A percentile compares a stretch with the other conserved stretches of the same genome.
Evolutionary conservation across 37 sponge, comb jelly and placozoan species (phyloP).

Genomic region (Crambe crambe): DNA sequence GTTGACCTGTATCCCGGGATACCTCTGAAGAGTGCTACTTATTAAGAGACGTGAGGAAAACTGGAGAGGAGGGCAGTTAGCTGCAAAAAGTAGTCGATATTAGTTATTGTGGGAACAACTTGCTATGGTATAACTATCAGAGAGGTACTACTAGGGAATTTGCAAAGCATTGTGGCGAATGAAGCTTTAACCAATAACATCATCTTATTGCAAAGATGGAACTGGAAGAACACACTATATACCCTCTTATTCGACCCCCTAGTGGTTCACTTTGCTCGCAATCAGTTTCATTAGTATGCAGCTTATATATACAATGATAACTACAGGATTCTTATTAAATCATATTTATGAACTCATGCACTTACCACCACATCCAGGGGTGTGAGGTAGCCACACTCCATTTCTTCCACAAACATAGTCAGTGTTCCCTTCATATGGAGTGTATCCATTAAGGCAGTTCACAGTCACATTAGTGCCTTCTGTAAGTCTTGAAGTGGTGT

Average conservation of each 20-base stretch:
- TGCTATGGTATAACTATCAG: too few relatives aligned
- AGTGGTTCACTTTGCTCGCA: too few relatives aligned
- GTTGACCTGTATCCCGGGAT: constrained; percentile 5
- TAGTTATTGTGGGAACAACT: too few relatives aligned
- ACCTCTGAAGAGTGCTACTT: not conserved
- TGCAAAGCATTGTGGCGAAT: too few relatives aligned
- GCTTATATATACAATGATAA: too few relatives aligned
- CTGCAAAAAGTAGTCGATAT: not conserved
- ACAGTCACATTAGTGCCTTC: constrained; percentile 26
- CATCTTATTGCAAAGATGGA: too few relatives aligned
- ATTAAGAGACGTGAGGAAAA: not conserved
- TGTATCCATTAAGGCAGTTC: constrained; percentile 25
- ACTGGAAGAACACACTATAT: too few relatives aligned
- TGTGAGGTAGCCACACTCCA: constrained; percentile 38
- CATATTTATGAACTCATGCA: not conserved
- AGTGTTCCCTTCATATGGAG: not conserved
- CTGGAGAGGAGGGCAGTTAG: not conserved
- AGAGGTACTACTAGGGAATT: too few relatives aligned
- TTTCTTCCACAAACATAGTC: constrained; percentile 1
- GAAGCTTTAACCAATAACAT: too few relatives aligned
- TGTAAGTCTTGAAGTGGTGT: not conserved
- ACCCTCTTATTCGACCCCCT: too few relatives aligned
- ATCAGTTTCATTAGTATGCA: too few relatives aligned
- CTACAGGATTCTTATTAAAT: not conserved
- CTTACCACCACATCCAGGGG: constrained; percentile 39